Conservation (phyloP, 2,888 invertebrate genomes). For the Cerastoderma edule region DNA sequence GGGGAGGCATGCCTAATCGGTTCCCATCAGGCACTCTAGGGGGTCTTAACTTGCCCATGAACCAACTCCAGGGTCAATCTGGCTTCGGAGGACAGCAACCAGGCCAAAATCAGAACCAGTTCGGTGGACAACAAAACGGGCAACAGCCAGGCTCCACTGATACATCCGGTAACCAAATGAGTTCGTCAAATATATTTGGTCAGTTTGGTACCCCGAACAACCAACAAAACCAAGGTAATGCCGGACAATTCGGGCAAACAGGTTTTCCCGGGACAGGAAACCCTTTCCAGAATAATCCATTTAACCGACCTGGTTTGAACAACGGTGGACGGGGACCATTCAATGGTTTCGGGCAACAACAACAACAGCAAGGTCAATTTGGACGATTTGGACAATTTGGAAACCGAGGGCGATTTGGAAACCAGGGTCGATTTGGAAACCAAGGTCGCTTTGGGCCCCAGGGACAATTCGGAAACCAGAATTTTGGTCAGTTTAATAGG, state of each 20-base stretch:
- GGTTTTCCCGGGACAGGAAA: not conserved
- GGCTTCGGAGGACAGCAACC: not conserved
- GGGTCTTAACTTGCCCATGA: not conserved
- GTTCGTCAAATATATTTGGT: slow-evolving; percentile 11
- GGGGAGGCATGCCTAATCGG: slow-evolving; percentile 13
- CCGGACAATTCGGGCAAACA: slow-evolving; percentile 22
- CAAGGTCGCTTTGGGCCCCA: slow-evolving; percentile 22
- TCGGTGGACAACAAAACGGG: not conserved
- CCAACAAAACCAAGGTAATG: not conserved
- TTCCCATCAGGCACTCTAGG: not conserved
- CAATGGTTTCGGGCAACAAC: not conserved
- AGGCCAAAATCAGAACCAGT: not conserved
- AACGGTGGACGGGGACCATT: slow-evolving; percentile 6
- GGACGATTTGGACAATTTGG: slow-evolving; percentile 15
- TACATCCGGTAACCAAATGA: not conserved
- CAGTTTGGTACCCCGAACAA: slow-evolving; percentile 11
- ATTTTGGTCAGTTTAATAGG: not conserved
- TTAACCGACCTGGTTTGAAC: slow-evolving; percentile 6
- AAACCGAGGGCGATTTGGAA: not conserved
- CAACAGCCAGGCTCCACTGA: not conserved
- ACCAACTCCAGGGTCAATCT: slow-evolving; percentile 4
- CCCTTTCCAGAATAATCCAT: slow-evolving; percentile 1
- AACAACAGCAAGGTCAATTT: slow-evolving; percentile 8
- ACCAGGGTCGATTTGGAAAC: not conserved
- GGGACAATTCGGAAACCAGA: slow-evolving; percentile 32